A percentile compares a stretch with the other conserved stretches of the same genome.
phyloP scores from a whole-genome alignment of 1,140 invertebrate genomes.

The Anoplolepis gracilipes region DNA sequence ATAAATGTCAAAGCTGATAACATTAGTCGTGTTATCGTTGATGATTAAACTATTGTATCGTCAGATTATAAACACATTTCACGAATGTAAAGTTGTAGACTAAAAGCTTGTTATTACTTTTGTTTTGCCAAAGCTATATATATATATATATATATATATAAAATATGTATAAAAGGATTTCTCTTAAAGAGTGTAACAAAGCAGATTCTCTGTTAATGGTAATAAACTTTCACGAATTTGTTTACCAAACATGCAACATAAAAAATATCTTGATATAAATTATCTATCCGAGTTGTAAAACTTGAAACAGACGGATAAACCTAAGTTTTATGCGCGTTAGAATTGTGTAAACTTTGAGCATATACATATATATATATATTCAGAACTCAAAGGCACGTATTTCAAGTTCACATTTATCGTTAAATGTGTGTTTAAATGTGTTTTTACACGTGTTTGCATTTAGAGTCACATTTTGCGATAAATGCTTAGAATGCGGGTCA shows the following conservation, averaged over 20 bases:
- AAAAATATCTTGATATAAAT: constrained; percentile 13
- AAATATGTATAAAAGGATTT: background rate
- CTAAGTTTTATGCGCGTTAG: background rate
- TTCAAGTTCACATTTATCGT: no score
- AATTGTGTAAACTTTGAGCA: background rate
- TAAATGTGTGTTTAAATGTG: no score
- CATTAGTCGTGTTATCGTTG: background rate
- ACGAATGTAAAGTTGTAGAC: background rate
- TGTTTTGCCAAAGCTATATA: background rate
- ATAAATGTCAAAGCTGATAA: constrained; percentile 10
- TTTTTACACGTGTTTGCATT: no score
- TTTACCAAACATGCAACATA: constrained; percentile 4
- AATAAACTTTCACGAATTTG: constrained; percentile 2
- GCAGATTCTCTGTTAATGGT: background rate
- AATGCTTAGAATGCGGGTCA: no score
- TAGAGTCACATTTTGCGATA: no score
- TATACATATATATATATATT: no score
- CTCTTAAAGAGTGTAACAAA: background rate
- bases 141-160: no score
- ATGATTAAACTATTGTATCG: constrained; percentile 18
- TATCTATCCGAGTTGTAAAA: background rate
- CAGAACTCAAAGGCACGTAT: no score
- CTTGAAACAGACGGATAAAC: background rate
- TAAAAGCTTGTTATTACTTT: background rate
- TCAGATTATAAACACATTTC: constrained; percentile 2